Conservation (phyloP, 2,797 vertebrate genomes). For the Prunella strophiata region DNA sequence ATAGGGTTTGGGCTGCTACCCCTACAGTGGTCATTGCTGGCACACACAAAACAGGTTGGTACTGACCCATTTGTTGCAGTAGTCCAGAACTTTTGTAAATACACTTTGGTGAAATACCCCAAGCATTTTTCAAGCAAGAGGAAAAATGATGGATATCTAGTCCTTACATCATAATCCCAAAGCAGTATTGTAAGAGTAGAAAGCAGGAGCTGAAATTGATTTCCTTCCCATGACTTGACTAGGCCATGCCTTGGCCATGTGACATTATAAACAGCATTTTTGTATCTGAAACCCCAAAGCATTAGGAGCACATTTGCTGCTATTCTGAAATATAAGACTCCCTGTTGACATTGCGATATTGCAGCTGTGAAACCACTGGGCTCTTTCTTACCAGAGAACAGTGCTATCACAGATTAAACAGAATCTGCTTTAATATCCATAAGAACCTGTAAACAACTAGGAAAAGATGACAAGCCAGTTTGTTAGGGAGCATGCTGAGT, state of each 20-base stretch:
- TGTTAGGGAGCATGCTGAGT: not conserved
- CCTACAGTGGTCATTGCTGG: not conserved
- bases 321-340: not conserved
- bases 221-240: not conserved
- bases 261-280: not conserved
- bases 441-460: not conserved
- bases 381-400: not conserved
- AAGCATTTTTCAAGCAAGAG: not conserved
- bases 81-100: not conserved
- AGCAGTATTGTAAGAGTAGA: not conserved
- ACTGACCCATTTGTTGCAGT: not conserved
- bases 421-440: not conserved
- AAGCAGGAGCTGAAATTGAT: not conserved
- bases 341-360: not conserved
- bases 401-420: not conserved
- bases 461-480: not conserved
- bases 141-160: not conserved
- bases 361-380: not conserved
- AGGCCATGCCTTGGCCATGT: not conserved
- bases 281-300: not conserved
- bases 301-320: not conserved
- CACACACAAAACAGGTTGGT: fast-evolving
- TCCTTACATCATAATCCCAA: not conserved
- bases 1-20: not conserved
- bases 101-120: not conserved